Evolutionary conservation across 2,113 vertebrate genomes (phyloP), one percentile per base, ranked within the genome.

Genomic region (Danionella cerebrum): DNA sequence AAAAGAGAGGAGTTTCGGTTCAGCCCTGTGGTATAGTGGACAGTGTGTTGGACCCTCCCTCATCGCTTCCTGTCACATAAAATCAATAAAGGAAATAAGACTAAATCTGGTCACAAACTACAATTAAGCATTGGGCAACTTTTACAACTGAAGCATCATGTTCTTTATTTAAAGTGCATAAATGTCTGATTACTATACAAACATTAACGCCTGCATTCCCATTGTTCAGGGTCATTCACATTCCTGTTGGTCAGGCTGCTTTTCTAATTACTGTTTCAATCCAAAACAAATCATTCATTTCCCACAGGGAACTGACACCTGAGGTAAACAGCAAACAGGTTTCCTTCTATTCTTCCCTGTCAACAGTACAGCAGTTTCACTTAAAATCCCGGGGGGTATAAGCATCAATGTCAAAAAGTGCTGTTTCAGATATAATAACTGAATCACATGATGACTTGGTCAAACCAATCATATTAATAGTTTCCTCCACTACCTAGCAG

Each of bases 211-310:
- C 25, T 10, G 7, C 25, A 52, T 51, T 14, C 25, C 2, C 6
- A 14, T 9, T 3, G 2, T 14, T 8, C 22, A 9, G 22, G 25
- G 10, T 16, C 24, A 16, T 29, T 51, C 22, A 51, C 48, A 10
- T 50, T 47, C 73, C 7, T 73, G 64, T 84, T 79, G 71, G 58
- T 1, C 19, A 10, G 6, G 6, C 27, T 22, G 24, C 2, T 44
- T 19, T 41, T 77, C 3, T 5, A 45, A 55, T 71, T 29, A 48
- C 24, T 14, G 10, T 36, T 11, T 65, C 22, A 36, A 48, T 39
- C 67, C 57, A 70, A 5, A 68, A 2, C 9, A 21, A 57, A 57
- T 39, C 3, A 7, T 19, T 10, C 4, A n/a, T 22, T n/a, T 27
- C 25, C 24, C 48, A 29, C 48, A 51, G 24, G n/a, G n/a, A 51